Evolutionary conservation across 2,888 invertebrate genomes (phyloP), one percentile per base, ranked within the genome.

Genomic region (Arge pagana): DNA sequence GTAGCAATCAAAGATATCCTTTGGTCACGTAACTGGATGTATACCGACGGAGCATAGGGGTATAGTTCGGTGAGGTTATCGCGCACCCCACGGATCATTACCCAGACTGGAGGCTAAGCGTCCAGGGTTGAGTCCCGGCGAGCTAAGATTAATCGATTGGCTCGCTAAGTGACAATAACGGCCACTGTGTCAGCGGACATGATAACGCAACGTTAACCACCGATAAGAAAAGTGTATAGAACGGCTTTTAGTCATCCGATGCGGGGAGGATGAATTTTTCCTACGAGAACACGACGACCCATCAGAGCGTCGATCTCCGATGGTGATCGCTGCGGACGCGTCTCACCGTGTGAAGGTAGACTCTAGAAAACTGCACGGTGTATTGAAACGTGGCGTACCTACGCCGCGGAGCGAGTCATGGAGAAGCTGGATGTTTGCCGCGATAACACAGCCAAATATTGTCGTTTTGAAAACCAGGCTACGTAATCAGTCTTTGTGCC

Each of bases 71-170:
- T 55, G 45, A 74, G 72, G 74, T 76, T 76, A 76, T 76, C 76
- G 71, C 66, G 61, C 63, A 68, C 63, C 62, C 67, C 68, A 75
- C 76, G 74, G 75, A 76, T 75, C 76, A 76, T 76, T 76, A 76
- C 74, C 74, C 72, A 66, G 66, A 54, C 60, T 59, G 61, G 58
- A 50, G 18, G 59, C 58, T 50, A 55, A 55, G 54, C 54, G 55
- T 24, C 41, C 30, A 30, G 52, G 61, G 58, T 55, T 54, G 57
- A 59, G 58, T 62, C 57, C 60, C 33, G 55, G 40, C 50, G 39
- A 63, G 62, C 64, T 63, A 67, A 71, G 72, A 72, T 72, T 72
- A 72, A 72, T 72, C 72, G 66, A 67, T 61, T 57, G 49, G 61
- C 52, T 59, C 54, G 54, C 58, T 49, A 55, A 48, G 61, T 62